Conservation (phyloP, 1,140 invertebrate species). For the Phthorimaea operculella region DNA sequence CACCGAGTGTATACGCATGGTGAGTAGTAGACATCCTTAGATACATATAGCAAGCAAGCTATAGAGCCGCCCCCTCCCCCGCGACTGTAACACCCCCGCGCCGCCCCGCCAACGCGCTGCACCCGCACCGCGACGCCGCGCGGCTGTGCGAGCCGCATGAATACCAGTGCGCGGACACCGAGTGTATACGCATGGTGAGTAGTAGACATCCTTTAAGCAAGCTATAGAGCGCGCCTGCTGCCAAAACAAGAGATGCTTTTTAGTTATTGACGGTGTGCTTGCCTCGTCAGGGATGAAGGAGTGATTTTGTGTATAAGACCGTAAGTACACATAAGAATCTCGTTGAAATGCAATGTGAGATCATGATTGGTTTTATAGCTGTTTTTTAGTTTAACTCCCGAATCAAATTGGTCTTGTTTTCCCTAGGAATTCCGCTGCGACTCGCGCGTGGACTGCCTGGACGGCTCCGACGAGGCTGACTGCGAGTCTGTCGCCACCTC, state of each 20-base stretch:
- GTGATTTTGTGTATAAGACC: too few species aligned
- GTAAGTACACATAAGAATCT: too few species aligned
- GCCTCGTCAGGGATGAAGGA: too few species aligned
- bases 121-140: conserved; percentile 51
- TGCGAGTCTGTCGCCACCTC: conserved; percentile 40
- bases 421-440: conserved; percentile 78
- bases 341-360: too few species aligned
- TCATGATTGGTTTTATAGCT: too few species aligned
- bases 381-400: too few species aligned
- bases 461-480: conserved; percentile 73
- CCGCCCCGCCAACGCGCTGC: conserved; percentile 72
- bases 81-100: conserved; percentile 23
- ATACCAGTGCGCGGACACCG: conserved; percentile 68
- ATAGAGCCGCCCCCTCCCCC: conserved; percentile 19
- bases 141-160: conserved; percentile 64
- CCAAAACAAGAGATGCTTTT: too few species aligned
- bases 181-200: conserved; percentile 69
- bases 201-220: too few species aligned
- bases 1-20: conserved; percentile 71
- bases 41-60: too few species aligned
- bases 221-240: too few species aligned
- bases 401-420: background rate
- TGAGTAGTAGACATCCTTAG: conserved; percentile 25
- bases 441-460: conserved; percentile 74
- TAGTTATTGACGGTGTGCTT: too few species aligned